Evolutionary conservation across 2,797 vertebrate genomes (phyloP), one percentile per base, ranked within the genome.

Genomic region (Lophotriccus pileatus): DNA sequence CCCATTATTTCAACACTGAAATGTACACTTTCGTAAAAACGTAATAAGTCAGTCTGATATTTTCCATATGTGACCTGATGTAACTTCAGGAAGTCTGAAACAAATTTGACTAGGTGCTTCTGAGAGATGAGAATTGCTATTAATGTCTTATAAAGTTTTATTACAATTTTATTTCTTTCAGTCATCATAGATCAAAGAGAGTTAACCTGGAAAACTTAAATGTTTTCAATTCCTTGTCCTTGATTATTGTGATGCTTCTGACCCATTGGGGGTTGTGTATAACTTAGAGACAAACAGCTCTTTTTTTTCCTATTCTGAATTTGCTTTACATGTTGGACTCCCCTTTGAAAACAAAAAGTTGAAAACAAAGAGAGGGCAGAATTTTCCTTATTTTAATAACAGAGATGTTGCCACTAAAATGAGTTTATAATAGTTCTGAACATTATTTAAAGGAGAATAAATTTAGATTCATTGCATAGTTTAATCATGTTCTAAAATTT

Each of bases 31-130:
- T 7, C n/a, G 41, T 79, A 64, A 62, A 81, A 87, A 55, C 25
- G 8, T 70, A 69, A 4, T 75, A 34, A 77, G 60, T 72, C 46
- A 46, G 34, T 68, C 89, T 95, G 75, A 89, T 95, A 50, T 74
- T 89, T 95, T 95, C 93, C 90, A 75, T 87, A 85, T 95, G 94
- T 95, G 92, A 89, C 64, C 84, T 80, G 75, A 76, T 53, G 23
- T 41, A 60, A 84, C 52, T 90, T 87, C 75, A 85, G 81, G 67
- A 94, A 92, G 72, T 74, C 86, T 92, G 81, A 95, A 93, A 84
- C 32, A 80, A 94, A 95, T 91, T 88, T 89, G 56, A 58, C 3
- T 16, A 43, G 34, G 63, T 92, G 53, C 82, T 94, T 93, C 68
- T 70, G 81, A 60, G 34, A 67, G 16, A 90, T 60, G 52, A 75